These are phyloP conservation scores for Chironomus riparius DNA, from an alignment of 2,888 invertebrate species.

Conservation along the genomic window DNA sequence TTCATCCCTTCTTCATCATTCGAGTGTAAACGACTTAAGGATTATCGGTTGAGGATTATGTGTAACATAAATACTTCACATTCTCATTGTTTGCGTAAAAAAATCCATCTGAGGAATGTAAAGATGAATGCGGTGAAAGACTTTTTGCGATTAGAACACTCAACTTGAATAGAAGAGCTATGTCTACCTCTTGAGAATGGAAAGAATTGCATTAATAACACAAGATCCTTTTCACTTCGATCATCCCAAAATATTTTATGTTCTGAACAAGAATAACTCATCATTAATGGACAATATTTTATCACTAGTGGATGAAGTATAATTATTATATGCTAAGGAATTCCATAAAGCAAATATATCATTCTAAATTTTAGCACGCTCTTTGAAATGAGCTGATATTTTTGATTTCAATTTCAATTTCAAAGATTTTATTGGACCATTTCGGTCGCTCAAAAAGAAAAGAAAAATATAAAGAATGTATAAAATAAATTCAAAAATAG, in stretches of 20 bases:
- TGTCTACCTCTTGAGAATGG: not conserved
- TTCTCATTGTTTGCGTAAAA: not conserved
- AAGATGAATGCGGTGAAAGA: conserved; percentile 14
- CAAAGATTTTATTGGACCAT: too few species aligned
- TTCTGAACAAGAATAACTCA: not conserved
- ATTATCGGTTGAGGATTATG: conserved; percentile 16
- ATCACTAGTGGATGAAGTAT: not conserved
- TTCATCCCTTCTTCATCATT: not conserved
- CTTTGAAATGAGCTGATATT: too few species aligned
- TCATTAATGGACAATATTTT: conserved; percentile 14
- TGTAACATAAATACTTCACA: too few species aligned
- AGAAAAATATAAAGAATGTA: too few species aligned
- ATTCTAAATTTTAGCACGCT: not conserved
- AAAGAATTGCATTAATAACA: not conserved
- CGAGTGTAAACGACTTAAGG: conserved; percentile 21
- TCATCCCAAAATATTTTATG: not conserved
- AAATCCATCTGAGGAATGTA: not conserved
- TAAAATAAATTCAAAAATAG: too few species aligned
- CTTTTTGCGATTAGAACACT: conserved; percentile 21
- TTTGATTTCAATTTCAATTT: too few species aligned
- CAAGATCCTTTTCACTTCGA: not conserved
- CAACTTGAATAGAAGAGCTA: not conserved
- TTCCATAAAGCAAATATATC: not conserved
- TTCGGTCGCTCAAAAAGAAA: too few species aligned
- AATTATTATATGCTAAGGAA: not conserved